phyloP scores from a whole-genome alignment of 2,888 invertebrate species.

The Melieria omissa region DNA sequence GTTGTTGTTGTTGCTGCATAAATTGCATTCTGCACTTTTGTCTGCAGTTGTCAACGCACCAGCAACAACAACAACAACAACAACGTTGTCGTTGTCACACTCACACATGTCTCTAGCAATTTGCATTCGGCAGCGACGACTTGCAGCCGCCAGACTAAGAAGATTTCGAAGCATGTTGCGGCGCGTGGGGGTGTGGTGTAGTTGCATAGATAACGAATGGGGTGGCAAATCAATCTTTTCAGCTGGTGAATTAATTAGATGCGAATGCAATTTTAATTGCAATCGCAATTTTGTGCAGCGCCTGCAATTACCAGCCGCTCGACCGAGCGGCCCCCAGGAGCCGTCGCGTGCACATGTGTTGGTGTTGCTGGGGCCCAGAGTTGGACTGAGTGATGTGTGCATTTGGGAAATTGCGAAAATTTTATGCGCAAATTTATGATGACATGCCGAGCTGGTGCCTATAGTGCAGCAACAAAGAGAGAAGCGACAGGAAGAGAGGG shows the following conservation, averaged over 20 bases:
- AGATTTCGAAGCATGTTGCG: background rate
- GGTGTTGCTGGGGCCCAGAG: too few species aligned
- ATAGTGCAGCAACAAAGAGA: too few species aligned
- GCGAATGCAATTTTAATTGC: conserved; percentile 66
- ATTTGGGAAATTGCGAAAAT: conserved; percentile 21
- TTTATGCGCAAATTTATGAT: conserved; percentile 9
- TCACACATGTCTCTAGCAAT: conserved; percentile 47
- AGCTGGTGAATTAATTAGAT: conserved; percentile 64
- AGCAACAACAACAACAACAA: conserved; percentile 12
- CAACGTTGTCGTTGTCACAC: background rate
- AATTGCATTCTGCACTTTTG: conserved; percentile 46
- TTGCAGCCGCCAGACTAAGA: conserved; percentile 40
- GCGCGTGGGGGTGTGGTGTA: background rate
- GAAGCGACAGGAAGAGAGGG: background rate
- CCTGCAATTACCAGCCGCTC: conserved; percentile 15
- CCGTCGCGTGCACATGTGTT: too few species aligned
- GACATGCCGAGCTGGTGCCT: background rate
- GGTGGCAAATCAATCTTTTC: conserved; percentile 49
- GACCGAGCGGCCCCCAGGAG: too few species aligned
- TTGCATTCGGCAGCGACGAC: conserved; percentile 53
- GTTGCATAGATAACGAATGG: background rate
- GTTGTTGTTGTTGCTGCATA: conserved; percentile 34
- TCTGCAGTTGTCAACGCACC: conserved; percentile 29
- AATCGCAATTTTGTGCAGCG: conserved; percentile 30
- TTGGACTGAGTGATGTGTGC: background rate